phyloP scores from a whole-genome alignment of 2,797 vertebrate genomes.

The Alauda arvensis region DNA sequence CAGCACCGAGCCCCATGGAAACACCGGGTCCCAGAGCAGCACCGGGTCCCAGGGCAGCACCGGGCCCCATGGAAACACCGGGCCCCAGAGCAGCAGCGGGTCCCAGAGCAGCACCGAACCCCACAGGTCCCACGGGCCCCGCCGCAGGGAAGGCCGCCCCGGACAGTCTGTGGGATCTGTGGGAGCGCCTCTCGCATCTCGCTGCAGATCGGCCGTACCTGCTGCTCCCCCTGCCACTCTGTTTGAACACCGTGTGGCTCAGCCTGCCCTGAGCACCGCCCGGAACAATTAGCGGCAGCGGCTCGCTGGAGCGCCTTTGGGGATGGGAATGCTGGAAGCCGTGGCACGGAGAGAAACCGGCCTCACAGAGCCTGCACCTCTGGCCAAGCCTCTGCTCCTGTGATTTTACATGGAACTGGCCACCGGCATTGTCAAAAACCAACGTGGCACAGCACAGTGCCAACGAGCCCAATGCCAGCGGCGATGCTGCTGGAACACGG shows the following conservation, averaged over 20 bases:
- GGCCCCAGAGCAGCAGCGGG: no score
- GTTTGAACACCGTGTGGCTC: neutral
- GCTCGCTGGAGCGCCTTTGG: neutral
- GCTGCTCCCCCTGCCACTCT: no score
- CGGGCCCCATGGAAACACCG: no score
- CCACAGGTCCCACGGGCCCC: no score
- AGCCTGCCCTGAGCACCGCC: neutral
- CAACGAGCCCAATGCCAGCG: rapidly evolving
- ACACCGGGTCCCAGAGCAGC: no score
- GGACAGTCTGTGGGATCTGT: no score
- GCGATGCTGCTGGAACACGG: rapidly evolving
- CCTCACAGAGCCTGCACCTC: neutral
- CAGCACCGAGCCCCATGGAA: no score
- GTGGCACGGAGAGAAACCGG: neutral
- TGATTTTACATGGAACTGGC: neutral
- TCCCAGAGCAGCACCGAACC: no score
- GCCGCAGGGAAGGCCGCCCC: no score
- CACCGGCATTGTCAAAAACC: neutral
- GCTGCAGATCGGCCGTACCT: no score
- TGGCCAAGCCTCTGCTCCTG: neutral
- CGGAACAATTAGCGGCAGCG: neutral
- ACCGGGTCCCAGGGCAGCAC: no score
- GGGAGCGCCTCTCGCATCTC: no score
- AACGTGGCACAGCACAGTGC: neutral
- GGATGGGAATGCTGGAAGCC: neutral